Evolutionary conservation across 2,797 vertebrate genomes (phyloP), one percentile per base, ranked within the genome.

Genomic region (Forpus xanthops): DNA sequence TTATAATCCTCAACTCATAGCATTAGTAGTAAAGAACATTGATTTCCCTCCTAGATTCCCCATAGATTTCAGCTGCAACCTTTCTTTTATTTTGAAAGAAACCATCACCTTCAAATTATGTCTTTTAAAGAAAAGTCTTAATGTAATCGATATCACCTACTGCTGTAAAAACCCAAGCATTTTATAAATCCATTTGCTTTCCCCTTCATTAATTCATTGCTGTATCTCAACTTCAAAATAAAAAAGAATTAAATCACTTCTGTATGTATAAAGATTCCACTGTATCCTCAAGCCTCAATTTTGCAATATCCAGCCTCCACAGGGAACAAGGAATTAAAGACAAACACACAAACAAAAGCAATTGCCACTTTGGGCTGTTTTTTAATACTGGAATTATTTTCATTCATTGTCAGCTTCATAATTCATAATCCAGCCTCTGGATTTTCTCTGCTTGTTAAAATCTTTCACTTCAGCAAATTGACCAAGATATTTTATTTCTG

Each of bases 211-310:
- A 87, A 85, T 73, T 82, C 12, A 52, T 66, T 52, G 23, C 6
- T 92, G 87, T 85, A 82, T 62, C 16, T 61, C 49, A 87, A 68
- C 33, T 81, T 87, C 74, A 85, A 86, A 90, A 87, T 41, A 86
- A 89, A 88, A 74, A 71, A 42, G 12, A 71, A 41, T 18, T 0
- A 90, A 87, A 55, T 60, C 2, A 55, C 25, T 73, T 47, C 24
- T 73, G 6, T 71, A 17, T 78, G 23, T 9, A 27, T 20, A 80
- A 80, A 71, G 19, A 52, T 71, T n/a, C n/a, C 8, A 35, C 73
- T 79, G 66, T 55, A 74, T 39, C 30, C 30, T 85, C 37, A 92
- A 70, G n/a, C 6, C 8, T 61, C 20, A 39, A 19, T 55, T 21
- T 15, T 72, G 58, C 45, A 82, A 53, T 58, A 65, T 30, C 53